Evolutionary conservation across 2,797 vertebrate genomes (phyloP), one percentile per base, ranked within the genome.

Genomic region (Neostethus bicornis): DNA sequence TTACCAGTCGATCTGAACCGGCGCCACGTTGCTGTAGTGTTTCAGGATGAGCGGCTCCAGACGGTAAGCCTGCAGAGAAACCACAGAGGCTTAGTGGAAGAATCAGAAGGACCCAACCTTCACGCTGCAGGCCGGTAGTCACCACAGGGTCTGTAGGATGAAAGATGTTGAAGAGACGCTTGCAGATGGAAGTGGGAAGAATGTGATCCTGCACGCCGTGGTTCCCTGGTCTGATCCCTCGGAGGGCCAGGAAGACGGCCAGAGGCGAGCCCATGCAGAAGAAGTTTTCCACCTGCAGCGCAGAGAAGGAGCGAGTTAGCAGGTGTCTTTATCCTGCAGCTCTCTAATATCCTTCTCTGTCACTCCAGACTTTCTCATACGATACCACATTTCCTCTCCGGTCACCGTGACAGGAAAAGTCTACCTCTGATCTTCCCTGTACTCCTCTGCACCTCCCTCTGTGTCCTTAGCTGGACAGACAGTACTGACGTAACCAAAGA

Each of bases 101-200:
- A 26, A 4, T 16, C 1, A 1, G 5, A 46, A n/a, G 2, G 23
- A 32, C 13, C 37, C 11, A 28, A 48, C 24, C 4, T 43, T 10
- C 7, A 11, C 37, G 17, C 2, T 57, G 31, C 9, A 16, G 2
- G 9, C 11, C 14, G 21, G 5, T 5, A 16, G 94, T 95, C 79
- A 98, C 96, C 94, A 98, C 96, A 31, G 96, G 96, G 77, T 98
- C 96, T 32, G 96, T 96, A 8, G 96, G 96, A 62, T 98, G 96
- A 77, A 98, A 98, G 60, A 98, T 94, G 80, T 98, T 98, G 64
- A 95, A 88, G 17, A 98, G 92, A 23, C 95, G 92, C 70, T 94
- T 94, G 84, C 96, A 98, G 71, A 96, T 95, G 3, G 92, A 88
- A 31, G 90, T 93, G 58, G 96, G 94, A 49, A 98, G 90, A 79